A percentile compares a stretch with the other conserved stretches of the same genome.
These are phyloP conservation scores for Tetramorium bicarinatum DNA, from an alignment of 2,888 invertebrate genomes.

Conservation along the genomic window DNA sequence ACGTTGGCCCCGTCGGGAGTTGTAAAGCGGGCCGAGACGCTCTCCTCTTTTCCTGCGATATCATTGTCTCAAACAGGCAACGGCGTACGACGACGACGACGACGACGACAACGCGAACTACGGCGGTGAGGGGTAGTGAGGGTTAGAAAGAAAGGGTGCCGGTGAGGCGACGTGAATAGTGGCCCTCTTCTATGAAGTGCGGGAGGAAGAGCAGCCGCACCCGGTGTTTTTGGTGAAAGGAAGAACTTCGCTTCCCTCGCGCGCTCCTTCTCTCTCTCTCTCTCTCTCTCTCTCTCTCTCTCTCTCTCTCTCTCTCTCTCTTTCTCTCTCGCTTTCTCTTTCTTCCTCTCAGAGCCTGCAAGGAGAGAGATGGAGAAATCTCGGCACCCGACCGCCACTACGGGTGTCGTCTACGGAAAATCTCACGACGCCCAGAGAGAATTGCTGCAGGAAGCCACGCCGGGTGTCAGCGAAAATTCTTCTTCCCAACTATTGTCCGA, in stretches of 20 bases:
- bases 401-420: constrained; percentile 76
- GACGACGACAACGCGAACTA: constrained; percentile 41
- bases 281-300: not conserved
- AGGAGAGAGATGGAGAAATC: constrained; percentile 52
- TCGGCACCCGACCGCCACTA: constrained; percentile 60
- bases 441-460: constrained; percentile 67
- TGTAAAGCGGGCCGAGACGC: constrained; percentile 83
- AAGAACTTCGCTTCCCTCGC: constrained; percentile 76
- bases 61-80: constrained; percentile 84
- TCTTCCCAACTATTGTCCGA: constrained; percentile 43
- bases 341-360: constrained; percentile 50
- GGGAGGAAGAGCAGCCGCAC: constrained; percentile 69
- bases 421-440: constrained; percentile 74
- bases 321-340: constrained; percentile 39
- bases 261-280: constrained; percentile 48
- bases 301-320: constrained; percentile 34
- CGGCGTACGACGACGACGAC: constrained; percentile 59
- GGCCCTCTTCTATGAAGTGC: constrained; percentile 72
- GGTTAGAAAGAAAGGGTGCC: constrained; percentile 82
- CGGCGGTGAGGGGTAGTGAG: constrained; percentile 40
- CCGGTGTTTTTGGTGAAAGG: constrained; percentile 79
- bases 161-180: constrained; percentile 81
- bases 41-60: constrained; percentile 83
- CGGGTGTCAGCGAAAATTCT: constrained; percentile 60
- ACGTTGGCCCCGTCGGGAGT: constrained; percentile 83